Percentiles rank a stretch among this genome's conserved stretches.
These are phyloP conservation scores for Myiozetetes cayanensis DNA, from an alignment of 2,113 vertebrate species.

Conservation along the genomic window DNA sequence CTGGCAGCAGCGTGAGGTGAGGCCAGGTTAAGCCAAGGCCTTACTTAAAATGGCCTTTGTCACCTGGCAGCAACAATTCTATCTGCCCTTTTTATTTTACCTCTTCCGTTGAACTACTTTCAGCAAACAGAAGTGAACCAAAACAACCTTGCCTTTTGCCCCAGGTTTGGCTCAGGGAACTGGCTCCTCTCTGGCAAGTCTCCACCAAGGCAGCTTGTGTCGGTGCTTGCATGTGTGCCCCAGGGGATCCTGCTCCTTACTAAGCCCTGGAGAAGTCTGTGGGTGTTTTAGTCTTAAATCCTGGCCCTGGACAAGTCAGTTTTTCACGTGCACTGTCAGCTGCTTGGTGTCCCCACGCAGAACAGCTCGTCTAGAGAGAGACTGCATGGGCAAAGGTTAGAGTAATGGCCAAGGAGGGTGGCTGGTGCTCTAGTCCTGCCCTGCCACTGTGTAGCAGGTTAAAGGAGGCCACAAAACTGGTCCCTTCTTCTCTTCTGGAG, in stretches of 20 bases:
- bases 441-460: rapidly evolving
- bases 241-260: not conserved
- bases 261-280: not conserved
- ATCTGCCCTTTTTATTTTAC: not conserved
- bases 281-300: not conserved
- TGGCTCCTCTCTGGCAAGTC: not conserved
- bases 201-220: not conserved
- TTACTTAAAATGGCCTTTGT: not conserved
- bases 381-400: not conserved
- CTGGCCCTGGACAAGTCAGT: not conserved
- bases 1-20: not conserved
- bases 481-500: not conserved
- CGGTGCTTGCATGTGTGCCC: not conserved
- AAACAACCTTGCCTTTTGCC: not conserved
- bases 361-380: not conserved
- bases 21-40: not conserved
- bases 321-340: not conserved
- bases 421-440: not conserved
- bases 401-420: not conserved
- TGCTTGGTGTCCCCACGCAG: rapidly evolving
- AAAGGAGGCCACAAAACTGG: not conserved
- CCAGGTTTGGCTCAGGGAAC: not conserved
- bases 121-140: conserved; percentile 17
- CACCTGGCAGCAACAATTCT: conserved; percentile 8
- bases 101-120: not conserved